Evolutionary conservation across 2,113 vertebrate species (phyloP), one percentile per base, ranked within the genome.

Genomic region (Uropsilus gracilis): DNA sequence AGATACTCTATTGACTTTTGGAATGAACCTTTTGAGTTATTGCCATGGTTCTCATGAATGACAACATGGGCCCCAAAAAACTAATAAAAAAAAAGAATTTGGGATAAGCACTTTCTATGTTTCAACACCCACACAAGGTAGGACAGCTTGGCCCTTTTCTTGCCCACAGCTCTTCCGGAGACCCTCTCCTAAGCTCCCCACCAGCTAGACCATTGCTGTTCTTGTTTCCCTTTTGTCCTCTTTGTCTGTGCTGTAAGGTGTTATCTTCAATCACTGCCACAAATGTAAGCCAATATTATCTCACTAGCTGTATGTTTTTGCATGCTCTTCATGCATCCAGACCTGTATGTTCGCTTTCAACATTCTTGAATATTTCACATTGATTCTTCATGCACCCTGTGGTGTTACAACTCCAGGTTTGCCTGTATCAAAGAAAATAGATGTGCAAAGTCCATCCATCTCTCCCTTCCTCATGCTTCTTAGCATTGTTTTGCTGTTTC

Each of bases 291-390:
- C 61, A 75, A 34, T 72, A 61, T 85, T 97, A 91, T 89, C 94
- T 94, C 86, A 39, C 97, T 87, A 92, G 92, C 86, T 72, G 61
- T 93, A 48, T 57, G 55, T 86, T 95, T 91, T 94, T 95, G 95
- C 87, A 66, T 95, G 73, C 59, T 59, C 96, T 96, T 96, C 86
- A 81, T 97, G 90, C 57, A 94, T 89, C 80, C 64, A 86, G 92
- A 90, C 89, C 88, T 94, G 66, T 78, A 13, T 92, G 69, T 95
- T 96, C 59, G n/a, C 86, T 71, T 73, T 82, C 46, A 72, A 94
- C 90, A 73, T 97, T 97, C 85, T 92, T 86, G n/a, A 85, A 64
- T 86, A 53, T 94, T 94, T 97, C 97, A 90, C 61, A 16, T n/a
- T 61, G 75, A 86, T 61, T 89, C 66, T 96, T 94, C 75, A 81